Evolutionary conservation across 2,113 vertebrate species (phyloP), one percentile per base, ranked within the genome.

Genomic region (Ictalurus furcatus): DNA sequence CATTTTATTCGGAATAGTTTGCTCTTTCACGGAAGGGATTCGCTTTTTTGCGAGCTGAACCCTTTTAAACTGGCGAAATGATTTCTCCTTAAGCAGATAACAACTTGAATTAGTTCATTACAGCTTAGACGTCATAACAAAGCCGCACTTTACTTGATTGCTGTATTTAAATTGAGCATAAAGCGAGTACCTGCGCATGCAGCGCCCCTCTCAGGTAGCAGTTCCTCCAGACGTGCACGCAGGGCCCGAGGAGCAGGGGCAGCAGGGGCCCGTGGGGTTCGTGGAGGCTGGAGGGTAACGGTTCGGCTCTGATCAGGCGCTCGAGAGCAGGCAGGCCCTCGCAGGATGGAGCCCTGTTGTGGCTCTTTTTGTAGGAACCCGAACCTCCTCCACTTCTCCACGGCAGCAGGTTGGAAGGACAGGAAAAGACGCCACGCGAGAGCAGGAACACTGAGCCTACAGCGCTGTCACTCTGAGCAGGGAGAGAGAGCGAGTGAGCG

Each of bases 151-250:
- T 63, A 67, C n/a, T 59, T 61, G n/a, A 34, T 16, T 25, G 16
- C 9, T 34, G 17, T 84, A 63, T 48, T 23, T 25, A 78, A 80
- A 21, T 28, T 23, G 17, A 23, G 28, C 5, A 67, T 56, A 63
- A 63, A 30, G 4, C 1, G 16, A 6, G 0, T 85, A 98, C 98
- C 98, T 97, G 97, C 11, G 94, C 92, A 71, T 98, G 96, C 13
- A 96, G 96, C 23, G 95, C 95, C 85, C 96, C 97, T 48, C 97
- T 95, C 88, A 98, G 95, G 95, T 98, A 99, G 92, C 98, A 99
- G 73, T 96, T 96, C 87, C 91, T 96, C 98, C 98, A 99, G 85
- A 99, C 92, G 14, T 92, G 93, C 90, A 98, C 82, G 37, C 96
- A 96, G 85, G 98, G 97, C 54, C 96, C 97, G 4, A 96, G 86